A percentile compares a stretch with the other conserved stretches of the same genome.
Evolutionary conservation across 2,113 vertebrate genomes (phyloP).

Genomic region (Crypturellus undulatus): DNA sequence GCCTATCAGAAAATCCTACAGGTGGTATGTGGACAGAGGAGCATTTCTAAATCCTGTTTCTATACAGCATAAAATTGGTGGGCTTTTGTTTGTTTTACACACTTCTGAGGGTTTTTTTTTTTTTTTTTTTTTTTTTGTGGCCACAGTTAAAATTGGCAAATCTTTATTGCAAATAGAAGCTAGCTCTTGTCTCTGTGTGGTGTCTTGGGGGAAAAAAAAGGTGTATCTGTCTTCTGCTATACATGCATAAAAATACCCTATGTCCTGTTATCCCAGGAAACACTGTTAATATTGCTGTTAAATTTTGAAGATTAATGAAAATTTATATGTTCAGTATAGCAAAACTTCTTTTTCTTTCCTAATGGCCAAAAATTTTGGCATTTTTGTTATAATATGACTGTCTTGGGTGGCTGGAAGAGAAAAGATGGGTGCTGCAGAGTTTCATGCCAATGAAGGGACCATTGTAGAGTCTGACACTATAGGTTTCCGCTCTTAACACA

Average conservation of each 20-base stretch:
- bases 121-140: too few species aligned
- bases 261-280: background rate
- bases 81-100: background rate
- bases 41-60: background rate
- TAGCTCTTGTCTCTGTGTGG: background rate
- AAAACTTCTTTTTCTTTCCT: background rate
- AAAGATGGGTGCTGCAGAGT: background rate
- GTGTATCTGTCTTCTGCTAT: background rate
- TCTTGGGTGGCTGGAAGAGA: background rate
- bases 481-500: background rate
- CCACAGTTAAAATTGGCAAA: background rate
- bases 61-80: fast-evolving
- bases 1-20: background rate
- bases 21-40: background rate
- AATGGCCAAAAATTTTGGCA: background rate
- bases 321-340: background rate
- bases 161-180: background rate
- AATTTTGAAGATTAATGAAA: background rate
- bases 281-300: background rate
- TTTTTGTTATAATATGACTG: background rate
- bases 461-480: background rate
- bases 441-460: background rate
- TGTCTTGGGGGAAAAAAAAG: background rate
- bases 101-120: background rate
- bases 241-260: background rate